Evolutionary conservation across 2,113 vertebrate genomes (phyloP).

Genomic region (Leptobrachium leishanense): DNA sequence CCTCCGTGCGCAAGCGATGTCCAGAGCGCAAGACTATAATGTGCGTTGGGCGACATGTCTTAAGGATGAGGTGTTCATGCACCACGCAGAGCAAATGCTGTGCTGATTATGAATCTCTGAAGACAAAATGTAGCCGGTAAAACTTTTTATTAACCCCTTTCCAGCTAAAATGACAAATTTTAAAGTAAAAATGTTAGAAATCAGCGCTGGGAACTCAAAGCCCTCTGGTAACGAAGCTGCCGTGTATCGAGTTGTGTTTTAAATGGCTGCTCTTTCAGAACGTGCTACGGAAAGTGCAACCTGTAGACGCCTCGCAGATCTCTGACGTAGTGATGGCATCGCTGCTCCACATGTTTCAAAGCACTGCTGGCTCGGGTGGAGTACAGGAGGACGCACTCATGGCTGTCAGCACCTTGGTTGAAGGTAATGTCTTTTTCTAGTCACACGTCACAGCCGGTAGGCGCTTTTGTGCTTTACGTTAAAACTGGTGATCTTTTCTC

Average conservation of each 20-base stretch:
- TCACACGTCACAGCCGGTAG: no score
- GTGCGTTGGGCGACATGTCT: not conserved
- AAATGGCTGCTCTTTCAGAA: constrained; percentile 68
- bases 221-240: no score
- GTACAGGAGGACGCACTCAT: constrained; percentile 97
- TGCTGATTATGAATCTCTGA: not conserved
- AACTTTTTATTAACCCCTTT: no score
- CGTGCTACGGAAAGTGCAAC: constrained; percentile 92
- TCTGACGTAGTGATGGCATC: constrained; percentile 97
- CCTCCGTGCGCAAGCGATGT: no score
- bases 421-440: constrained; percentile 70
- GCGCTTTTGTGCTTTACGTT: no score
- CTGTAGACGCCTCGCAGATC: constrained; percentile 95
- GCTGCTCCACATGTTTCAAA: constrained; percentile 95
- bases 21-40: no score
- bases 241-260: no score
- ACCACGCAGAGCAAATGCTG: not conserved
- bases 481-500: no score
- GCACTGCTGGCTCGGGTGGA: constrained; percentile 89
- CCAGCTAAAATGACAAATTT: no score
- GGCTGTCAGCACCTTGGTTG: constrained; percentile 95
- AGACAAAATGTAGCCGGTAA: not conserved
- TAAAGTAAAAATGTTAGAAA: no score
- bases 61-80: not conserved
- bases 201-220: no score